phyloP scores from a whole-genome alignment of 2,888 invertebrate species.

The Nomada goodeniana region DNA sequence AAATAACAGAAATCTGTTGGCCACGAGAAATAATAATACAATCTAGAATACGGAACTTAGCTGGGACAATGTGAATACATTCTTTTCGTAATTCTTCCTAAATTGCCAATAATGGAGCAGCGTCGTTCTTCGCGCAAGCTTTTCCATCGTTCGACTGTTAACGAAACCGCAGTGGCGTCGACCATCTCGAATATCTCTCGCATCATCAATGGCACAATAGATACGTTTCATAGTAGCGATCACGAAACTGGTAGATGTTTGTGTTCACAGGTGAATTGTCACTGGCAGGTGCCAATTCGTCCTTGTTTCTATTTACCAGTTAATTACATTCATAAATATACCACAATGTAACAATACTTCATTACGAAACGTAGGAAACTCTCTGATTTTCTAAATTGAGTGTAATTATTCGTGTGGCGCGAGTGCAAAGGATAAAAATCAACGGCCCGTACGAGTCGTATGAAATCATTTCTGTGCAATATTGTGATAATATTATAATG shows the following conservation, averaged over 20 bases:
- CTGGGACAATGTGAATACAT: no score
- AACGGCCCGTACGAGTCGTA: no score
- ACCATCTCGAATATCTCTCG: neutral
- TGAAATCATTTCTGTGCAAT: no score
- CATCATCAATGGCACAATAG: conserved; percentile 25
- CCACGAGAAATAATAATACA: no score
- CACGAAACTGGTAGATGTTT: conserved; percentile 9
- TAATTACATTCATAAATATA: neutral
- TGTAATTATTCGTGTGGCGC: no score
- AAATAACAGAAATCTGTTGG: no score
- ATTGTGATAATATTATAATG: neutral
- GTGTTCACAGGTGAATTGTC: conserved; percentile 9
- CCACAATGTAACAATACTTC: no score
- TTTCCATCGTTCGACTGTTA: neutral
- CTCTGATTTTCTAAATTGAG: no score
- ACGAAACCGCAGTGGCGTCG: neutral
- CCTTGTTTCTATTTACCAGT: conserved; percentile 29
- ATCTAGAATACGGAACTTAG: no score
- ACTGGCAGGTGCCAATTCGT: conserved; percentile 7
- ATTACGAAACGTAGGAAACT: neutral
- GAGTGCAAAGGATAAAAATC: no score
- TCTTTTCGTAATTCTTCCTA: no score
- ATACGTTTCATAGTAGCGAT: conserved; percentile 22
- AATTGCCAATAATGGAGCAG: no score
- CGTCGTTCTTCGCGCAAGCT: neutral